phyloP scores from a whole-genome alignment of 2,797 vertebrate genomes.

The Semotilus atromaculatus region DNA sequence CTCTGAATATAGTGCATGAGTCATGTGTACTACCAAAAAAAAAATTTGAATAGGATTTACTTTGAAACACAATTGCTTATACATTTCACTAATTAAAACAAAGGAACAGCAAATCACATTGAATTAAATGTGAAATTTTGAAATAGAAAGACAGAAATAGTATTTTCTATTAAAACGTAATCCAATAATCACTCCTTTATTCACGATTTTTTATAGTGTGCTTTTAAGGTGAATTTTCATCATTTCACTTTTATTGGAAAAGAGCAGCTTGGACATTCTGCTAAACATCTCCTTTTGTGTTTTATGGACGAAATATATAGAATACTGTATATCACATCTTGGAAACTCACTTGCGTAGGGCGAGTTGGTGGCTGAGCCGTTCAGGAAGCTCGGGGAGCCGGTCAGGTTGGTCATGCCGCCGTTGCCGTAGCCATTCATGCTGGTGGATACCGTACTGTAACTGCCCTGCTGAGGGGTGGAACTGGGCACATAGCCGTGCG shows the following conservation, averaged over 20 bases:
- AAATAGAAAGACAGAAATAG: neutral
- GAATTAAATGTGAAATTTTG: neutral
- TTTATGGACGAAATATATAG: neutral
- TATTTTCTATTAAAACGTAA: neutral
- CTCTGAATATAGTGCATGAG: neutral
- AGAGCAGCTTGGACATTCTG: neutral
- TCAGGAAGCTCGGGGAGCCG: constrained; percentile 96
- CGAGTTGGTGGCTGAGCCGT: constrained; percentile 97
- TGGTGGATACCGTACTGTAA: constrained; percentile 95
- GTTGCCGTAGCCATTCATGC: constrained; percentile 96
- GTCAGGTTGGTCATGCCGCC: constrained; percentile 95
- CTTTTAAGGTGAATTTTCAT: neutral
- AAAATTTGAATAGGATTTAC: neutral
- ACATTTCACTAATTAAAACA: neutral
- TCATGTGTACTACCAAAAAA: neutral
- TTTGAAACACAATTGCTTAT: neutral
- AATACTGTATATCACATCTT: neutral
- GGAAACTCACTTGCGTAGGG: constrained; percentile 95
- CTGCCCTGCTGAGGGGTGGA: constrained; percentile 97
- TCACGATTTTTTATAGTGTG: neutral
- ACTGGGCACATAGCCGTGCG: constrained; percentile 96
- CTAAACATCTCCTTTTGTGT: neutral
- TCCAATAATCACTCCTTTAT: neutral
- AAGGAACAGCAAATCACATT: neutral
- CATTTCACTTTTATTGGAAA: neutral